phyloP scores from a whole-genome alignment of 2,113 vertebrate species.

The Myotis yumanensis region DNA sequence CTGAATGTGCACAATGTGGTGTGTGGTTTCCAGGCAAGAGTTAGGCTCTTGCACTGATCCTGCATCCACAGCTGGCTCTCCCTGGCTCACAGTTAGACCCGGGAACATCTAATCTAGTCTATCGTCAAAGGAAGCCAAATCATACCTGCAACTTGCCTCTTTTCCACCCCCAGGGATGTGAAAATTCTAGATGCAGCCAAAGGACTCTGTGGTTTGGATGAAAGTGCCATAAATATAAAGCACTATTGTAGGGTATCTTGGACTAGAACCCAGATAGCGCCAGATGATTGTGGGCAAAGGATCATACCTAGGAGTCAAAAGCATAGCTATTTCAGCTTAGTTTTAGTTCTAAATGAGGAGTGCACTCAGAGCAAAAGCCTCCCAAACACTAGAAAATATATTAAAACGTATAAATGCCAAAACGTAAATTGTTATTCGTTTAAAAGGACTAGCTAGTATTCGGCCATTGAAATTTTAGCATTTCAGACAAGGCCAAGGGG shows the following conservation, averaged over 20 bases:
- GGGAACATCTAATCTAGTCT: not conserved
- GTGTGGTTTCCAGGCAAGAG: not conserved
- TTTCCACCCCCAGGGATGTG: not conserved
- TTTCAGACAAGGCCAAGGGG: not conserved
- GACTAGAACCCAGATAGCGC: not conserved
- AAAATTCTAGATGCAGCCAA: not conserved
- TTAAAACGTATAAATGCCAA: not conserved
- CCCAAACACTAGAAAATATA: not conserved
- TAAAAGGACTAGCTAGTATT: not conserved
- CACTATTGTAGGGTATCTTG: not conserved
- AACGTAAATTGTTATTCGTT: not conserved
- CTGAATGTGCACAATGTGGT: not conserved
- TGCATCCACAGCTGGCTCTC: not conserved
- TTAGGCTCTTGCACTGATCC: not conserved
- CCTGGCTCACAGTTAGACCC: not conserved
- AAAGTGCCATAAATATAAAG: conserved; percentile 17
- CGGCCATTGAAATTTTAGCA: not conserved
- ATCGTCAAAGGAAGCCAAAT: conserved; percentile 6
- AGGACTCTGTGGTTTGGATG: not conserved
- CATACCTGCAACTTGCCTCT: not conserved
- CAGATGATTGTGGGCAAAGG: not conserved
- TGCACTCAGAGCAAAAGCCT: not conserved
- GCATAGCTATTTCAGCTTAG: not conserved
- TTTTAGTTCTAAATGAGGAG: not conserved
- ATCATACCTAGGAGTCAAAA: not conserved